Conservation (phyloP, 1,140 invertebrate species). For the Apis cerana region DNA sequence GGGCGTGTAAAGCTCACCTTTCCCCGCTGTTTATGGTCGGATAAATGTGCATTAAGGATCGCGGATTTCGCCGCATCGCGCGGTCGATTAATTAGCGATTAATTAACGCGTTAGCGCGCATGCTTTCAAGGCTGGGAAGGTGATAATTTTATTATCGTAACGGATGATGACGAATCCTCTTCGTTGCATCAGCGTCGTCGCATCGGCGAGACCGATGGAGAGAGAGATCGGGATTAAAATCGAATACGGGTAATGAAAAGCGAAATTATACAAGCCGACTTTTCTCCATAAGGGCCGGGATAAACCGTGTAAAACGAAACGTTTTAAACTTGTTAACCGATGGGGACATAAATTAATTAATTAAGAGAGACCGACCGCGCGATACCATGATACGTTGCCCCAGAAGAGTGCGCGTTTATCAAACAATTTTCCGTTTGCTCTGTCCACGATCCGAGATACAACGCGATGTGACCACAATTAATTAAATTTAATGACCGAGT, state of each 20-base stretch:
- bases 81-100: conserved; percentile 34
- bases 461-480: conserved; percentile 42
- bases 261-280: not conserved
- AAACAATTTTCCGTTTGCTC: conserved; percentile 46
- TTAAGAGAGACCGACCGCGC: not conserved
- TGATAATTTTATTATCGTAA: conserved; percentile 31
- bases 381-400: not conserved
- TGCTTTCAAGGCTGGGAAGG: conserved; percentile 7
- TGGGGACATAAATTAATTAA: conserved; percentile 37
- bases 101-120: conserved; percentile 8
- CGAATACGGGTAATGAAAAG: not conserved
- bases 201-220: not conserved
- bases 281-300: not conserved
- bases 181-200: not conserved
- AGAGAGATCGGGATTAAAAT: conserved; percentile 26
- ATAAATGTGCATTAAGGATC: conserved; percentile 22
- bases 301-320: not conserved
- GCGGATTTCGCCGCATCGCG: conserved; percentile 2
- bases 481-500: conserved; percentile 53
- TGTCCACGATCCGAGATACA: conserved; percentile 5
- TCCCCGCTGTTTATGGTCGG: conserved; percentile 24
- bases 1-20: not conserved
- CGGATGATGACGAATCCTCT: conserved; percentile 17
- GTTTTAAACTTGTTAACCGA: conserved; percentile 16
- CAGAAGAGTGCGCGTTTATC: conserved; percentile 47